These are phyloP conservation scores for Lumbricus terrestris DNA, from an alignment of 2,888 invertebrate species.

Conservation along the genomic window DNA sequence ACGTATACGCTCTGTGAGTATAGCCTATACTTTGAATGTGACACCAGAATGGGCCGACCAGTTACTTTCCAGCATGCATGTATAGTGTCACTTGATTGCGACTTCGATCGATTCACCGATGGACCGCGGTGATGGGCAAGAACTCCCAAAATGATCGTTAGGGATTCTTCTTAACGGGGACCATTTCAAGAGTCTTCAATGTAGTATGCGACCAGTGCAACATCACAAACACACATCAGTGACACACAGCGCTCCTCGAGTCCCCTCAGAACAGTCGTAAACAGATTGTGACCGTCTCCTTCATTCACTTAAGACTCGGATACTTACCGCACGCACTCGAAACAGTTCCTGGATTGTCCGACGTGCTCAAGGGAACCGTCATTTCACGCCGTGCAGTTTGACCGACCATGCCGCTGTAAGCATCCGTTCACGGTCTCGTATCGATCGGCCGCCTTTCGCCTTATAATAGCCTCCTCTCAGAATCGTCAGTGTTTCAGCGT, in stretches of 20 bases:
- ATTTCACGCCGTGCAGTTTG: neutral
- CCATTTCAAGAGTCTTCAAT: too few species aligned
- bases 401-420: too few species aligned
- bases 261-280: neutral
- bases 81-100: neutral
- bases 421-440: neutral
- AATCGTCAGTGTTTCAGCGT: neutral
- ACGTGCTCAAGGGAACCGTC: neutral
- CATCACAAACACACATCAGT: too few species aligned
- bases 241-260: neutral
- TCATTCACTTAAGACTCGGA: neutral
- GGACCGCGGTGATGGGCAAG: neutral
- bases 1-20: neutral
- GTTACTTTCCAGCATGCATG: neutral
- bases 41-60: neutral
- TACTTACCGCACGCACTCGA: neutral
- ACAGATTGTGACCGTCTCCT: neutral
- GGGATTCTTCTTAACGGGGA: neutral
- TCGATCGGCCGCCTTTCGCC: neutral
- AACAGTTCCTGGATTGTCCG: neutral
- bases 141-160: neutral
- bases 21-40: neutral
- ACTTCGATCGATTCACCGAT: neutral
- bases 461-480: neutral
- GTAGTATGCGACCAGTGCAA: too few species aligned